Evolutionary conservation across 1,140 invertebrate species (phyloP).

Genomic region (Bombyx mandarina): DNA sequence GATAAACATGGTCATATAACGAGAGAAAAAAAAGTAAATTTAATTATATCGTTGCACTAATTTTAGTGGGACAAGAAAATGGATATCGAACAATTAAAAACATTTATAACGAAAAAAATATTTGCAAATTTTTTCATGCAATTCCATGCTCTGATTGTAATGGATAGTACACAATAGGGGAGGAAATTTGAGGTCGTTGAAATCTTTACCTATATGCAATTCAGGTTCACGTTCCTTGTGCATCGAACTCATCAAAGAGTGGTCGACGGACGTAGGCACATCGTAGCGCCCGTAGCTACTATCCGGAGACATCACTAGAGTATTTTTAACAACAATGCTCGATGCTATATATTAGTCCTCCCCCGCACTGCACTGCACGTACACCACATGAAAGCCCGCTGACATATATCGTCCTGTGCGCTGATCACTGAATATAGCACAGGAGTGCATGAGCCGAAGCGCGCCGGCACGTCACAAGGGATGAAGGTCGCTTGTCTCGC

Average conservation of each 20-base stretch:
- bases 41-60: too few species aligned
- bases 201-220: constrained; percentile 62
- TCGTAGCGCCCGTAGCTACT: constrained; percentile 67
- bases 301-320: constrained; percentile 69
- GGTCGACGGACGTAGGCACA: constrained; percentile 43
- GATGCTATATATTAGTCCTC: constrained; percentile 46
- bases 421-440: constrained; percentile 44
- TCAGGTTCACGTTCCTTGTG: constrained; percentile 66
- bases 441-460: constrained; percentile 48
- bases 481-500: constrained; percentile 61
- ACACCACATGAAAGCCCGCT: constrained; percentile 45
- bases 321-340: constrained; percentile 34
- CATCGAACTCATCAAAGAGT: constrained; percentile 38
- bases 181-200: background rate
- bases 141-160: too few species aligned
- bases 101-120: too few species aligned
- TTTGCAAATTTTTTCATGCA: too few species aligned
- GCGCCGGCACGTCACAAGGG: constrained; percentile 49
- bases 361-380: constrained; percentile 58
- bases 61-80: too few species aligned
- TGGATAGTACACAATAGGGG: too few species aligned
- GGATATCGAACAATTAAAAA: too few species aligned
- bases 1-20: too few species aligned
- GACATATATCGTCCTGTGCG: constrained; percentile 38
- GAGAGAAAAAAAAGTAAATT: too few species aligned